These are phyloP conservation scores for Cotesia typhae DNA, from an alignment of 1,140 invertebrate genomes.

Conservation along the genomic window DNA sequence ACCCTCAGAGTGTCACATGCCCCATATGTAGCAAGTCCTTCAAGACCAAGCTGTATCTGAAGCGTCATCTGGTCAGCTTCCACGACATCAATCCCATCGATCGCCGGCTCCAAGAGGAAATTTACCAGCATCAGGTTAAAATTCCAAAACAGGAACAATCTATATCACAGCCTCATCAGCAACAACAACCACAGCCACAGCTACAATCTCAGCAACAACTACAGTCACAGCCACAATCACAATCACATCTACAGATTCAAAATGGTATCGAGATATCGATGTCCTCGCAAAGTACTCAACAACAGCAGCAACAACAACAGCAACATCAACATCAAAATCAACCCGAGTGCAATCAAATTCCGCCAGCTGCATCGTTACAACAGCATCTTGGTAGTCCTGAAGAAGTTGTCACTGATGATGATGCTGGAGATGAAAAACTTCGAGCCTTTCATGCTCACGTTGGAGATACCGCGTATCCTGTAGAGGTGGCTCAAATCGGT, in stretches of 20 bases:
- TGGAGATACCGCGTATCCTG: slow-evolving; percentile 51
- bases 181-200: slow-evolving; percentile 15
- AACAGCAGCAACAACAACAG: not conserved
- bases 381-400: slow-evolving; percentile 18
- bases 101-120: slow-evolving; percentile 62
- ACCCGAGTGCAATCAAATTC: slow-evolving; percentile 41
- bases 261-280: slow-evolving; percentile 20
- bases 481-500: slow-evolving; percentile 55
- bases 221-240: slow-evolving; percentile 14
- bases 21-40: slow-evolving; percentile 78
- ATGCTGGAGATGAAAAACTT: slow-evolving; percentile 36
- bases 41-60: slow-evolving; percentile 81
- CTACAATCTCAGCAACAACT: slow-evolving; percentile 1
- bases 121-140: slow-evolving; percentile 60
- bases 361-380: slow-evolving; percentile 34
- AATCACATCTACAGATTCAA: slow-evolving; percentile 10
- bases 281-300: not conserved
- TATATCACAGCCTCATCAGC: slow-evolving; percentile 40
- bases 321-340: slow-evolving; percentile 20
- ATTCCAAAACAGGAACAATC: slow-evolving; percentile 46
- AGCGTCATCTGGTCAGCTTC: slow-evolving; percentile 73
- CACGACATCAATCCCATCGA: slow-evolving; percentile 66
- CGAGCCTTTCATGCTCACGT: slow-evolving; percentile 50
- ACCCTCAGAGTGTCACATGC: slow-evolving; percentile 78
- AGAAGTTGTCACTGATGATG: slow-evolving; percentile 33